Base-by-base conservation (phyloP, 1,140 invertebrate genomes). In the Amyelois transitella region DNA sequence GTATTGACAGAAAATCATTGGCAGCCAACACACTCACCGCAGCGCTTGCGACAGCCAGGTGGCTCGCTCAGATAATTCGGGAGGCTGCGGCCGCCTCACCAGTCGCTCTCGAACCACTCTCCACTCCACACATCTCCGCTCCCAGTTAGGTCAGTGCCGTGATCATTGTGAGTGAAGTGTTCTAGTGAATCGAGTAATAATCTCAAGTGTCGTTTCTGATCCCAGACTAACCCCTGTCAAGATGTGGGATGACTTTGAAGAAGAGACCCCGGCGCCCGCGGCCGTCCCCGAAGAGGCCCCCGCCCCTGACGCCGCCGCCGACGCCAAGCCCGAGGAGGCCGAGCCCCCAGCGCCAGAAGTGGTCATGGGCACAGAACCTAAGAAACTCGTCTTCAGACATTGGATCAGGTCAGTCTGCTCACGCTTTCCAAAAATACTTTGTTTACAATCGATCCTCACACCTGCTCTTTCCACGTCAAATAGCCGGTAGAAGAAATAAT, bases 321-420 rank as follows among this genome's bases (percentile, higher is more conserved):
- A 73, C 18, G 83, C 75, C 18, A 82, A 80, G 61, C 76, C 80
- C 43, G 86, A 82, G 51, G 84, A 88, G 62, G 88, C 89, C 8
- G 90, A 90, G 59, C 90, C 91, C 22, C 91, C 91, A 32, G 77
- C 92, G 77, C 76, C 88, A 87, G 89, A 85, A 89, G 80, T 83
- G 80, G 77, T 81, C 64, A 68, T 78, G 69, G 78, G 77, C 12
- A 82, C 77, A 25, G 88, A 86, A 64, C 87, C 88, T 51, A 91
- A 89, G 63, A 86, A 91, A 62, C 86, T 92, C 58, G 75, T 92
- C 43, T 92, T 91, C 80, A 91, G 91, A 84, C 93, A 94, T 66
- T 94, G 94, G 94, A 93, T 93, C 66, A 92, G 92, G 90, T 92
- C 58, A 56, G 66, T 20, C 14, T n/a, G n/a, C n/a, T n/a, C n/a